Percentiles rank a stretch among this genome's conserved stretches.
These are phyloP conservation scores for Chelonia mydas DNA, from an alignment of 2,797 vertebrate species.

Conservation along the genomic window DNA sequence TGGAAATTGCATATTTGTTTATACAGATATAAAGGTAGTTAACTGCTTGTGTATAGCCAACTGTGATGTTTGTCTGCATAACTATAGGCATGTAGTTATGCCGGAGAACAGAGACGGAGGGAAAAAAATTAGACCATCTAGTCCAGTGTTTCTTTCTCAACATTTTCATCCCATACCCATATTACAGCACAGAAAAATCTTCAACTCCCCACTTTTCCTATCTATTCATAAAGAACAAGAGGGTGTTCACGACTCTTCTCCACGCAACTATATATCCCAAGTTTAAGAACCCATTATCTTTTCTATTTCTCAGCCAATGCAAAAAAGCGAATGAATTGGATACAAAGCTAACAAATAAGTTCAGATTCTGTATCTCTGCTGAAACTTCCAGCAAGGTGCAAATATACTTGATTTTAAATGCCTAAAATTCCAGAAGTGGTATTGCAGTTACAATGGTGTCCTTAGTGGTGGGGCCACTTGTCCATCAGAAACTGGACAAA, in stretches of 20 bases:
- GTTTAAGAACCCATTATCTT: neutral
- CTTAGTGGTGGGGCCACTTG: neutral
- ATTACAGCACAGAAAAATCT: neutral
- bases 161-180: neutral
- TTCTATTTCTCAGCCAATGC: neutral
- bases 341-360: neutral
- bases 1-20: neutral
- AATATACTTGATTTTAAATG: constrained; percentile 14
- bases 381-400: constrained; percentile 3
- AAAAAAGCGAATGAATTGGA: neutral
- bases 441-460: neutral
- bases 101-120: neutral
- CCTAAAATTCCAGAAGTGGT: constrained; percentile 7
- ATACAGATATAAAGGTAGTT: neutral
- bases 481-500: neutral
- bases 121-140: neutral
- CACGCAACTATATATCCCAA: neutral
- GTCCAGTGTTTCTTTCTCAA: neutral
- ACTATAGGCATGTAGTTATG: neutral
- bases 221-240: neutral
- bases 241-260: neutral
- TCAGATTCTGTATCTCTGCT: neutral
- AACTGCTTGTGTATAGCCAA: neutral
- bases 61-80: neutral
- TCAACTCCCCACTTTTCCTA: neutral